Conservation (phyloP, 1,140 invertebrate species). For the Aphidius ervi region DNA sequence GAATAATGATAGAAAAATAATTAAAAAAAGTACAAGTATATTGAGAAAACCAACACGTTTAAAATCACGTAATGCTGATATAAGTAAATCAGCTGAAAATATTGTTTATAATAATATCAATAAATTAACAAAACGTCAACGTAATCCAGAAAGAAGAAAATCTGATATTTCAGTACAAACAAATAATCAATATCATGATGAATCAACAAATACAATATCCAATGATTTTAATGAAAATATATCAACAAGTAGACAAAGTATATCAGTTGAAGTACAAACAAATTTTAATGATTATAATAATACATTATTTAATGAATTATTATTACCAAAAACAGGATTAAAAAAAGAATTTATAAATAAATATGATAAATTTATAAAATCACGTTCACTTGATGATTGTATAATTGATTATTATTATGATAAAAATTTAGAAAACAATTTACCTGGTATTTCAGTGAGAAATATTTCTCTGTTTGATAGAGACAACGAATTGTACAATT, state of each 20-base stretch:
- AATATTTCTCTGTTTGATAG: no score
- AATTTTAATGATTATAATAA: conserved; percentile 38
- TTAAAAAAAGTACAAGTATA: conserved; percentile 26
- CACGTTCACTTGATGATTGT: conserved; percentile 23
- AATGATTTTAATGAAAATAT: conserved; percentile 31
- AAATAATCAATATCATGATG: conserved; percentile 31
- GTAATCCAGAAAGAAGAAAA: conserved; percentile 42
- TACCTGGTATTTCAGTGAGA: no score
- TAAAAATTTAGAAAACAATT: no score
- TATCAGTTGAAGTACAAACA: conserved; percentile 47
- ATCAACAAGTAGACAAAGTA: conserved; percentile 36
- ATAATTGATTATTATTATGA: not conserved
- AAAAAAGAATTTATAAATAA: conserved; percentile 2
- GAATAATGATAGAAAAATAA: not conserved
- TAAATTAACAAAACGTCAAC: conserved; percentile 33
- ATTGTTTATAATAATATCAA: conserved; percentile 13
- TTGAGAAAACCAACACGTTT: conserved; percentile 37
- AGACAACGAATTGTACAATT: no score
- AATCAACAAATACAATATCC: conserved; percentile 47
- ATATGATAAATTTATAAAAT: conserved; percentile 17
- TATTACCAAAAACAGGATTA: conserved; percentile 22
- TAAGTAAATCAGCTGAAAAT: conserved; percentile 44
- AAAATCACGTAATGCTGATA: conserved; percentile 38
- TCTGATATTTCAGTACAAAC: conserved; percentile 47
- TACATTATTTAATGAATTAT: not conserved